Conservation (phyloP, 2,113 vertebrate genomes). For the Delphinapterus leucas region DNA sequence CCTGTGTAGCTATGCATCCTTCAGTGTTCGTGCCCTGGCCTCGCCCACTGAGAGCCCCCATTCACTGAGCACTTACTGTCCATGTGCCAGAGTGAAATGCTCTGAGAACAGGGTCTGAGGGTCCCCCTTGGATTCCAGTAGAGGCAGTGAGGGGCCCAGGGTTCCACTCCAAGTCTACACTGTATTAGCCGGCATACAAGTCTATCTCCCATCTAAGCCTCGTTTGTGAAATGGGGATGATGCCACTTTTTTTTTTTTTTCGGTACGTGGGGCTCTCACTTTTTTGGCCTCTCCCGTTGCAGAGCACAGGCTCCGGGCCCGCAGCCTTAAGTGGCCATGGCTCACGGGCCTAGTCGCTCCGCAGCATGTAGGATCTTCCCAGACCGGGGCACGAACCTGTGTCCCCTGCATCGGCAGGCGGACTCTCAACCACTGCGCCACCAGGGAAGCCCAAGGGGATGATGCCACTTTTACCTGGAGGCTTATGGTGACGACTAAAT, state of each 20-base stretch:
- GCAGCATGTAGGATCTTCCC: no score
- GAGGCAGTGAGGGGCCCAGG: background rate
- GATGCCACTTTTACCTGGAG: background rate
- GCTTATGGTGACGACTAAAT: background rate
- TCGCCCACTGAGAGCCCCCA: fast-evolving
- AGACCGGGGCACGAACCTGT: no score
- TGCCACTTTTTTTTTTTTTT: no score
- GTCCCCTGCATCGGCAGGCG: no score
- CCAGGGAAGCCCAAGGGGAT: no score
- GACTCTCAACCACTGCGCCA: no score
- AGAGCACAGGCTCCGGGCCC: no score
- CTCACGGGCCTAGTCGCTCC: no score
- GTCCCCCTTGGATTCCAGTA: background rate
- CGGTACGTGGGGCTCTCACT: no score
- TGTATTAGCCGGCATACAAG: background rate
- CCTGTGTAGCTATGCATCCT: background rate
- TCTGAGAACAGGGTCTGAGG: background rate
- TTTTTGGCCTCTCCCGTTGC: no score
- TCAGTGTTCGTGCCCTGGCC: fast-evolving
- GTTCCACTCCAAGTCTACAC: background rate
- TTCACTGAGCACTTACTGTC: background rate
- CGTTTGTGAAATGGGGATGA: background rate
- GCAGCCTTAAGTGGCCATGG: no score
- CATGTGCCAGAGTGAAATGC: background rate
- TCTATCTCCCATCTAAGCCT: background rate